phyloP scores from a whole-genome alignment of 2,113 vertebrate genomes.

The Benitochromis conjunctus region DNA sequence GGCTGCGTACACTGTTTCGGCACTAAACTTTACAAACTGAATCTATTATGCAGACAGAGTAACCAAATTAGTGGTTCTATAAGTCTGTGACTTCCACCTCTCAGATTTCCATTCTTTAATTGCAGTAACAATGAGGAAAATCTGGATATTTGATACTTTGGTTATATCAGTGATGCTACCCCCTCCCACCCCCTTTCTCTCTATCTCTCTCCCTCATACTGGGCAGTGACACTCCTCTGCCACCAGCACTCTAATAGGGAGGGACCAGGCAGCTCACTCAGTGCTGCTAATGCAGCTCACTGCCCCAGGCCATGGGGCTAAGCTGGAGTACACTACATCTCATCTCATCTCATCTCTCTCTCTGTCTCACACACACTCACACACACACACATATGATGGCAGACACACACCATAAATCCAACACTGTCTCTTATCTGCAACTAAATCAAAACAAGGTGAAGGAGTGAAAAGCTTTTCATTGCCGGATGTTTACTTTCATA shows the following conservation, averaged over 20 bases:
- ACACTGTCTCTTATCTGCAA: slow-evolving; percentile 16
- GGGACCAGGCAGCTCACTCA: slow-evolving; percentile 67
- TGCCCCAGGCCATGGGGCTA: slow-evolving; percentile 69
- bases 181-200: neutral
- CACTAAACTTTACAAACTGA: neutral
- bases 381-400: slow-evolving; percentile 21
- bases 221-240: slow-evolving; percentile 67
- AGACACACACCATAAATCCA: slow-evolving; percentile 23
- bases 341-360: slow-evolving; percentile 5
- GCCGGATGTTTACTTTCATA: slow-evolving; percentile 7
- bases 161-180: slow-evolving; percentile 1
- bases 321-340: slow-evolving; percentile 52
- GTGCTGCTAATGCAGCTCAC: slow-evolving; percentile 68
- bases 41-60: neutral
- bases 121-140: neutral
- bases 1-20: neutral
- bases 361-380: neutral
- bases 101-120: neutral
- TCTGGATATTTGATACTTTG: neutral
- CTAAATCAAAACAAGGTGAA: slow-evolving; percentile 39
- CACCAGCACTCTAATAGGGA: slow-evolving; percentile 72
- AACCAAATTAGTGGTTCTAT: neutral
- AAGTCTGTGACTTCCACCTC: neutral
- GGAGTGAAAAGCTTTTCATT: neutral
- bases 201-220: slow-evolving; percentile 1